These are phyloP conservation scores for Phoebastria nigripes DNA, from an alignment of 2,797 vertebrate species.

Conservation along the genomic window DNA sequence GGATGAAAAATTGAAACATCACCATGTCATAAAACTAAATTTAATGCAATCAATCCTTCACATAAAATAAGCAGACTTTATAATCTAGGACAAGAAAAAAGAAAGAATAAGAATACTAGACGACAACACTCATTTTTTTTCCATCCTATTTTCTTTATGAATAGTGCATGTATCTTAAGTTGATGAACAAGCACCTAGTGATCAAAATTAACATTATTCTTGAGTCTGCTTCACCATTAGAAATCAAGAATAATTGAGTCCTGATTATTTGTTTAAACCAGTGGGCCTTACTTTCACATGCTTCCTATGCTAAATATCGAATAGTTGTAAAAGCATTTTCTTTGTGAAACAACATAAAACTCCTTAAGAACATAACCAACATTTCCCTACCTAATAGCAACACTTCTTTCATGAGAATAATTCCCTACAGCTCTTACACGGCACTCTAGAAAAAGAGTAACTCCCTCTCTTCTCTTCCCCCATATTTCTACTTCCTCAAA, in stretches of 20 bases:
- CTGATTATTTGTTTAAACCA: not conserved
- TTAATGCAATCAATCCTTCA: not conserved
- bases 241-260: not conserved
- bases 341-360: not conserved
- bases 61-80: not conserved
- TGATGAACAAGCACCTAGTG: not conserved
- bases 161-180: not conserved
- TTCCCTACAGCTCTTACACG: not conserved
- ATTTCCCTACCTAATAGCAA: not conserved
- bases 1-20: not conserved
- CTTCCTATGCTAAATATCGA: not conserved
- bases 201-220: not conserved
- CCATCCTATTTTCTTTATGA: not conserved
- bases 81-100: not conserved
- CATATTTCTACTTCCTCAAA: not conserved
- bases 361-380: not conserved
- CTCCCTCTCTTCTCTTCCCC: not conserved
- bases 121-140: not conserved
- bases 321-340: not conserved
- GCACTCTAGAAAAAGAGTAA: not conserved
- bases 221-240: not conserved
- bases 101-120: not conserved
- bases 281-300: not conserved
- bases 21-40: not conserved
- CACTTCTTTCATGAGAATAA: not conserved